These are phyloP conservation scores for Pantala flavescens DNA, from an alignment of 1,140 invertebrate genomes.

Conservation along the genomic window DNA sequence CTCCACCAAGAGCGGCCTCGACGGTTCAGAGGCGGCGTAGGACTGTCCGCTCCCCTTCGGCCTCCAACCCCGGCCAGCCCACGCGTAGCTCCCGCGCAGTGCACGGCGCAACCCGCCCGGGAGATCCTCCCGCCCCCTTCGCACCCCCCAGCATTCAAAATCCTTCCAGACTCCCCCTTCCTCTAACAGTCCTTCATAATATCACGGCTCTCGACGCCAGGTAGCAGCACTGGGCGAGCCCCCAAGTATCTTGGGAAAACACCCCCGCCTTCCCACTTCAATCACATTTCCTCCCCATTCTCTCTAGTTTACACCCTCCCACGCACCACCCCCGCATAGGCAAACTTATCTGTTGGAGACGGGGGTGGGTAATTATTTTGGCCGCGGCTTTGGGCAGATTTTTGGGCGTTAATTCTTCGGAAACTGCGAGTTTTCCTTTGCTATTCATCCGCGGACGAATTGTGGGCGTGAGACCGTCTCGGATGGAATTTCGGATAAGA, in stretches of 20 bases:
- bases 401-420: too few relatives aligned
- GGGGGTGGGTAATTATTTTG: too few relatives aligned
- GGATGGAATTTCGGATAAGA: too few relatives aligned
- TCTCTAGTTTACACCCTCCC: background rate
- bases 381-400: too few relatives aligned
- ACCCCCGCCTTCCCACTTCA: background rate
- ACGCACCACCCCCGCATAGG: too few relatives aligned
- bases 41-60: background rate
- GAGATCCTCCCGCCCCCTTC: background rate
- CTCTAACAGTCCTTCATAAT: background rate
- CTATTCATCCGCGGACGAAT: too few relatives aligned
- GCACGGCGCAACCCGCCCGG: background rate
- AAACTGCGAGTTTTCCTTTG: too few relatives aligned
- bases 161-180: background rate
- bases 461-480: too few relatives aligned
- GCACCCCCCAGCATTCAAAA: background rate
- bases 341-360: too few relatives aligned
- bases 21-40: background rate
- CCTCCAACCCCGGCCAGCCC: background rate
- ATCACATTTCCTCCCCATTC: background rate
- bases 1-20: background rate
- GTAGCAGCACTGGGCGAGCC: background rate
- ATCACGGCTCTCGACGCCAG: background rate
- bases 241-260: background rate
- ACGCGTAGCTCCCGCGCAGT: background rate